Base-by-base conservation (phyloP, 2,888 invertebrate genomes). In the Acanthacorydalis orientalis region DNA sequence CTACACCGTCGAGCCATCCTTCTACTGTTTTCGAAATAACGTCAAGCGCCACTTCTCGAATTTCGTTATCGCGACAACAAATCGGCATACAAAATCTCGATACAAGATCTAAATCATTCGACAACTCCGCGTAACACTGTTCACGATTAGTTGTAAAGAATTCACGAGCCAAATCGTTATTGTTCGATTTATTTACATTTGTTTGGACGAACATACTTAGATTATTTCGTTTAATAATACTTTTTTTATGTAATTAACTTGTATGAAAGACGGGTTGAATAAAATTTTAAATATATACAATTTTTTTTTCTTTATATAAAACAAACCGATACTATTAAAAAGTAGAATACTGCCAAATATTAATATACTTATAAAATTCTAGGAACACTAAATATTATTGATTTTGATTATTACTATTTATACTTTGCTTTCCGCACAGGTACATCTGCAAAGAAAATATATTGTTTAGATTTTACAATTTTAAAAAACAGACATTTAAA, bases 1-100 rank as follows among this genome's bases (percentile, higher is more conserved):
- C 70, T 51, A 70, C 68, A 33, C 70, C 70, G 48, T 70, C 70
- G 53, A 72, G 59, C 72, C 72, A 72, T 38, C 68, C 69, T 56
- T 70, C 69, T 49, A 72, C 69, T 41, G 70, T 71, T 52, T 65
- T 69, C 53, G 69, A 67, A 48, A 71, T 70, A 37, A 66, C 68
- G 44, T 69, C 69, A 55, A 72, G 56, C 14, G 72, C 72, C 51
- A 70, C 57, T 54, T 71, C 69, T 50, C 72, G 62, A 32, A 68
- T 68, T 46, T 68, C 60, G 53, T 68, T 68, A 57, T 72, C 71
- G 49, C 70, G 64, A 51, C 69, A 70, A 57, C 72, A 72, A 51
- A 72, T 63, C 50, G 71, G 70, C 58, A 70, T 64, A 57, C 70
- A 64, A 57, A 72, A 71, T 53, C 68, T 62, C 57, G 67, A 68